phyloP scores from a whole-genome alignment of 2,888 invertebrate genomes.

The Conus canariensis region DNA sequence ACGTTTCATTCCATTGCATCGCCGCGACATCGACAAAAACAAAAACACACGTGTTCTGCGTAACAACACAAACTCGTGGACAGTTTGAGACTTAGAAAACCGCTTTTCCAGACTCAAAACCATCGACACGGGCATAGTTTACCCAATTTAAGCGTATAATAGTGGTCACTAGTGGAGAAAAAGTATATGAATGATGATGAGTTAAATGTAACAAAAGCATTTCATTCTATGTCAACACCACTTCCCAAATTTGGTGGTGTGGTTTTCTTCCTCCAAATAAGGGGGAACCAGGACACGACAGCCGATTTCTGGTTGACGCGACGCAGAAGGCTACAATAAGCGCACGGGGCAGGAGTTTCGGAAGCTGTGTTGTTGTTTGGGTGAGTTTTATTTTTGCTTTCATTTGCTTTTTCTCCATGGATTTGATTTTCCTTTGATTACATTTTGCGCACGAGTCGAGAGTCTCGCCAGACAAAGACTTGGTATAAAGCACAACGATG shows the following conservation, averaged over 20 bases:
- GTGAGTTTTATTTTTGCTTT: neutral
- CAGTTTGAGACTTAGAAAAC: neutral
- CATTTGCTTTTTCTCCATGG: too few relatives aligned
- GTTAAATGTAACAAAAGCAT: neutral
- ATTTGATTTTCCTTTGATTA: too few relatives aligned
- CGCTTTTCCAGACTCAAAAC: neutral
- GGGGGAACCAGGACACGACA: slow-evolving; percentile 33
- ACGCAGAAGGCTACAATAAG: neutral
- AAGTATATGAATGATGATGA: neutral
- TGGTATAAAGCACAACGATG: too few relatives aligned
- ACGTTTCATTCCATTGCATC: neutral
- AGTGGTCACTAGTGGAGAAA: neutral
- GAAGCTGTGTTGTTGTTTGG: neutral
- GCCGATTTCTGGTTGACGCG: slow-evolving; percentile 9
- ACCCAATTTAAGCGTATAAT: neutral
- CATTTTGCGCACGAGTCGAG: too few relatives aligned
- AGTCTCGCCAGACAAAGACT: too few relatives aligned
- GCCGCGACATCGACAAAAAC: neutral
- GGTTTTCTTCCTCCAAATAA: slow-evolving; percentile 7
- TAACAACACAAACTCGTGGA: neutral
- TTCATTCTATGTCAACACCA: slow-evolving; percentile 20
- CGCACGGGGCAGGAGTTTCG: neutral
- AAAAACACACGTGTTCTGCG: neutral
- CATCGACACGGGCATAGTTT: neutral
- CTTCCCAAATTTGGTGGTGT: slow-evolving; percentile 37